Evolutionary conservation across 2,113 vertebrate genomes (phyloP).

Genomic region (Natator depressus): DNA sequence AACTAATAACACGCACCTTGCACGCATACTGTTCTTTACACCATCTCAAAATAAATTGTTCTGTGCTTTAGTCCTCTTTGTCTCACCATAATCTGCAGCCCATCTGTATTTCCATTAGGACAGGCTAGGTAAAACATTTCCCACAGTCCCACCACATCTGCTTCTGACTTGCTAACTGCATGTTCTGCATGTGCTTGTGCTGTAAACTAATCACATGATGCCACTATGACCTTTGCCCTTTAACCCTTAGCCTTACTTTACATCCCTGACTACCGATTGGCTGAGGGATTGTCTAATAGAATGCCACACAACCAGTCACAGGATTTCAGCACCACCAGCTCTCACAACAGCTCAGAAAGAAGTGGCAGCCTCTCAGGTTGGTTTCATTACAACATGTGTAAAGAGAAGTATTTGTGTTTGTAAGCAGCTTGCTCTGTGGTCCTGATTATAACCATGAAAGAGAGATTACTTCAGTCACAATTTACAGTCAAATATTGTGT

Average conservation of each 20-base stretch:
- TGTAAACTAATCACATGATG: conserved; percentile 92
- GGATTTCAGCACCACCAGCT: conserved; percentile 99
- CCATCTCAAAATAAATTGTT: background rate
- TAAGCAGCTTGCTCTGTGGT: conserved; percentile 53
- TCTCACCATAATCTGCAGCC: conserved; percentile 13
- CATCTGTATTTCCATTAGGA: conserved; percentile 67
- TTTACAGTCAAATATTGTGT: background rate
- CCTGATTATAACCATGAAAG: conserved; percentile 37
- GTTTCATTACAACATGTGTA: conserved; percentile 80
- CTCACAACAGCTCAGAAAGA: conserved; percentile 99
- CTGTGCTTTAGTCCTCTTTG: conserved; percentile 46
- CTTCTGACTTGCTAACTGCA: conserved; percentile 89
- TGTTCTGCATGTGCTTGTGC: conserved; percentile 96
- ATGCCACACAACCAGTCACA: conserved; percentile 99
- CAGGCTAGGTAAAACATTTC: conserved; percentile 63
- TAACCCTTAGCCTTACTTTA: conserved; percentile 99
- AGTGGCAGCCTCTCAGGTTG: conserved; percentile 99
- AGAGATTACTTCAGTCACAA: background rate
- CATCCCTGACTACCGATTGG: conserved; percentile 99
- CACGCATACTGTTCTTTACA: conserved; percentile 54
- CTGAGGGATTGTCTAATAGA: conserved; percentile 99
- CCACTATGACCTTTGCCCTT: conserved; percentile 98
- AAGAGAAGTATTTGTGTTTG: conserved; percentile 77
- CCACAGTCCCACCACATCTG: conserved; percentile 74
- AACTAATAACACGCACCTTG: conserved; percentile 58